Evolutionary conservation across 2,797 vertebrate species (phyloP).

Genomic region (Podarcis siculus): DNA sequence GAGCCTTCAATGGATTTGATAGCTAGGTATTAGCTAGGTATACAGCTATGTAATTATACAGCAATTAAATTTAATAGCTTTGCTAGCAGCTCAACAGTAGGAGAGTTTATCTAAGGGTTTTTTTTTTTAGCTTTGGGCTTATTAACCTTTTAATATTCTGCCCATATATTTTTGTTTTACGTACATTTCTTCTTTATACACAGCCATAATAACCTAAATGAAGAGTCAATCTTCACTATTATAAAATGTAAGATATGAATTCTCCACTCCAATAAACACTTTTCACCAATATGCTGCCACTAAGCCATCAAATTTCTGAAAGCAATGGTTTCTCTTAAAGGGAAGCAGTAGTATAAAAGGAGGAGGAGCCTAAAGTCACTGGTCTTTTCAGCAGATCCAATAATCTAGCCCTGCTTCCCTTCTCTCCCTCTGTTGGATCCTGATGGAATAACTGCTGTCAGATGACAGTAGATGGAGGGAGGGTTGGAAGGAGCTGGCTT

Average conservation of each 20-base stretch:
- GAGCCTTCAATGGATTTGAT: constrained; percentile 30
- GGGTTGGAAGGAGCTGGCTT: too few relatives aligned
- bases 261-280: background rate
- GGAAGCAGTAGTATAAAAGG: background rate
- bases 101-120: constrained; percentile 57
- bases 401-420: too few relatives aligned
- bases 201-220: constrained; percentile 14
- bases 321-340: background rate
- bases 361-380: background rate
- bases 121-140: constrained; percentile 44
- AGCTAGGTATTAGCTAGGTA: constrained; percentile 59
- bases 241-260: background rate
- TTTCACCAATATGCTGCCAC: background rate
- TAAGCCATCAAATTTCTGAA: background rate
- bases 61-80: constrained; percentile 73
- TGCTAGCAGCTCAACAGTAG: constrained; percentile 66
- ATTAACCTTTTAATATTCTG: constrained; percentile 61
- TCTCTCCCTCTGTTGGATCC: too few relatives aligned
- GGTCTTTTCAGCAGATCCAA: too few relatives aligned
- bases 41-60: constrained; percentile 45
- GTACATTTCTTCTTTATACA: constrained; percentile 43
- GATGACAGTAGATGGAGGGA: too few relatives aligned
- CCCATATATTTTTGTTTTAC: constrained; percentile 37
- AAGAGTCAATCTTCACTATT: background rate
- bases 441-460: too few relatives aligned